Evolutionary conservation across 1,140 invertebrate species (phyloP).

Genomic region (Lepidurus arcticus): DNA sequence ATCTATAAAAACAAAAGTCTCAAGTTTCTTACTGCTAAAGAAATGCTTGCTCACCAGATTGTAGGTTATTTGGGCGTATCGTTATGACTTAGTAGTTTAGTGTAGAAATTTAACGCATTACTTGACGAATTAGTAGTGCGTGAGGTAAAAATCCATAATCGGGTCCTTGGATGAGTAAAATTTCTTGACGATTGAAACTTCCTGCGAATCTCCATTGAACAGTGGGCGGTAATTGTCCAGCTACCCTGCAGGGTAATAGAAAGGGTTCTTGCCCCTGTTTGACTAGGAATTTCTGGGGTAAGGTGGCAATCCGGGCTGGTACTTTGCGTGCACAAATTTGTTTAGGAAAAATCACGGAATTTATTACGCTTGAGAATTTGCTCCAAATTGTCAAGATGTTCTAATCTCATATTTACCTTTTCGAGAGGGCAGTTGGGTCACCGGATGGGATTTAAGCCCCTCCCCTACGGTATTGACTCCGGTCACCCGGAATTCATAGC

Average conservation of each 20-base stretch:
- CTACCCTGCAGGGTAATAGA: background rate
- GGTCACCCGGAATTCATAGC: background rate
- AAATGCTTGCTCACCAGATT: background rate
- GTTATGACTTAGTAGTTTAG: too few species aligned
- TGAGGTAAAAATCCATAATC: background rate
- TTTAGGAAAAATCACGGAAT: background rate
- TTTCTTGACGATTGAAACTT: background rate
- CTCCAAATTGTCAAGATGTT: background rate
- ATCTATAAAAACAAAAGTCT: background rate
- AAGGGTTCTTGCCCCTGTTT: background rate
- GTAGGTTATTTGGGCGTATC: background rate
- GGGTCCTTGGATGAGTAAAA: background rate
- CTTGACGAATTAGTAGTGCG: background rate
- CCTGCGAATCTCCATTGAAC: background rate
- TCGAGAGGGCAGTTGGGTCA: background rate
- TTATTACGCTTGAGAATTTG: background rate
- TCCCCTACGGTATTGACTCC: background rate
- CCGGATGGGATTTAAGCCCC: background rate
- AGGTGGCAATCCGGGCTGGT: constrained; percentile 1
- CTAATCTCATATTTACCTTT: background rate
- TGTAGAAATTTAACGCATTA: background rate
- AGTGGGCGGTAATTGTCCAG: background rate
- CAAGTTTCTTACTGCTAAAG: background rate
- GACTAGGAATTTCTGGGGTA: background rate
- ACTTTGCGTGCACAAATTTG: background rate